phyloP scores from a whole-genome alignment of 2,797 vertebrate genomes.

The Ctenopoma multispine region DNA sequence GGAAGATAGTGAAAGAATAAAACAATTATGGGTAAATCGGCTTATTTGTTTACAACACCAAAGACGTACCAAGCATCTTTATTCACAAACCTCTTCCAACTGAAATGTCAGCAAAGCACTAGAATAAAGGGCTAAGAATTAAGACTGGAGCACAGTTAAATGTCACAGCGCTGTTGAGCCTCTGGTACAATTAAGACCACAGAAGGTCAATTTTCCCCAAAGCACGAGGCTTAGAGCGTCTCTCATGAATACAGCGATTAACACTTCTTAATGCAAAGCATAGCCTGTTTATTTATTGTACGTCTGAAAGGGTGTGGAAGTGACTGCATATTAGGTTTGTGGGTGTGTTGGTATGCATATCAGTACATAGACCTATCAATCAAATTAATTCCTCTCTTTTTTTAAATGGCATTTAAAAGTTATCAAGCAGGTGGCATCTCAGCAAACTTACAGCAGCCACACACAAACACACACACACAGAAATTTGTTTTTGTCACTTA shows the following conservation, averaged over 20 bases:
- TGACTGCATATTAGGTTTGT: constrained; percentile 16
- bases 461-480: background rate
- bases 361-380: constrained; percentile 39
- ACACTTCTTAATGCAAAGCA: constrained; percentile 70
- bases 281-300: constrained; percentile 46
- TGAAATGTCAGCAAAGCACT: constrained; percentile 76
- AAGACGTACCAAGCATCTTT: constrained; percentile 52
- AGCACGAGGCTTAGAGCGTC: constrained; percentile 63
- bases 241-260: constrained; percentile 69
- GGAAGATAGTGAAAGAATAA: constrained; percentile 21
- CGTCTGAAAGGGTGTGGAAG: constrained; percentile 29
- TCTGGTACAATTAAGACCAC: constrained; percentile 80
- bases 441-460: constrained; percentile 1
- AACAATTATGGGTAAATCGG: constrained; percentile 48
- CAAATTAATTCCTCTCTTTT: constrained; percentile 36
- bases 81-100: constrained; percentile 55
- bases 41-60: constrained; percentile 65
- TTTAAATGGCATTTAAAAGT: constrained; percentile 55
- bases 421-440: constrained; percentile 28
- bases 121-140: constrained; percentile 76
- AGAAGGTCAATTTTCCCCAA: constrained; percentile 76
- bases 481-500: background rate
- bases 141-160: constrained; percentile 74
- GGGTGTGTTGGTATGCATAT: constrained; percentile 46
- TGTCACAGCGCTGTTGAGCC: constrained; percentile 74